phyloP scores from a whole-genome alignment of 2,888 invertebrate species.

The Crocallis elinguaria region DNA sequence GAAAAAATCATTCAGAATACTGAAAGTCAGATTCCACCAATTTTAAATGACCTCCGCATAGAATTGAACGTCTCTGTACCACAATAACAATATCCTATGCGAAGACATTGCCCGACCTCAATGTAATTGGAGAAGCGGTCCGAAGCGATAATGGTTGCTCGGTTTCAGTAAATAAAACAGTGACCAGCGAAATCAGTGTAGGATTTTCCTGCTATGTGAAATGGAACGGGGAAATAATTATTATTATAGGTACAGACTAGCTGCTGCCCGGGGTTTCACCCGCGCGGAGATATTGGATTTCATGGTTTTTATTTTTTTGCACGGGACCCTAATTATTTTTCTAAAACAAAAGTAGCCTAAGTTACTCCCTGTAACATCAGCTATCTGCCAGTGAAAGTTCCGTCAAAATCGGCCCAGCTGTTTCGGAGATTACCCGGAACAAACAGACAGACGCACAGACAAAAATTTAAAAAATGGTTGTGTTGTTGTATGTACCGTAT shows the following conservation, averaged over 20 bases:
- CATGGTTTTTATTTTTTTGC: no score
- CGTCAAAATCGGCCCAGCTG: no score
- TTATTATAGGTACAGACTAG: neutral
- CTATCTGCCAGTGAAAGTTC: no score
- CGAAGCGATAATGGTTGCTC: slow-evolving; percentile 29
- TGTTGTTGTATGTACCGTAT: no score
- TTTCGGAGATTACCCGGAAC: no score
- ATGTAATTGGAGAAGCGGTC: slow-evolving; percentile 28
- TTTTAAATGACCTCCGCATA: slow-evolving; percentile 3
- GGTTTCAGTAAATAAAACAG: slow-evolving; percentile 22
- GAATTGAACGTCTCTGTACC: slow-evolving; percentile 13
- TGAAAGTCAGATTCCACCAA: neutral
- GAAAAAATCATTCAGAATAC: neutral
- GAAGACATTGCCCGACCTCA: slow-evolving; percentile 35
- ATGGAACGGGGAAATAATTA: neutral
- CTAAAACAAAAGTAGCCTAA: no score
- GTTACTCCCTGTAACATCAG: no score
- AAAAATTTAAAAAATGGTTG: no score
- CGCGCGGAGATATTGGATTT: no score
- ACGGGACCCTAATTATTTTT: no score
- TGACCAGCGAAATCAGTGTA: slow-evolving; percentile 1
- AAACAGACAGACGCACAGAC: no score
- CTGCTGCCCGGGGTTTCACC: no score
- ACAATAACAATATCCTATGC: slow-evolving; percentile 34
- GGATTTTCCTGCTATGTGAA: neutral